A percentile compares a stretch with the other conserved stretches of the same genome.
These are phyloP conservation scores for Echinarachnius parma DNA, from an alignment of 53 echinoderm and acorn worm species.

Conservation along the genomic window DNA sequence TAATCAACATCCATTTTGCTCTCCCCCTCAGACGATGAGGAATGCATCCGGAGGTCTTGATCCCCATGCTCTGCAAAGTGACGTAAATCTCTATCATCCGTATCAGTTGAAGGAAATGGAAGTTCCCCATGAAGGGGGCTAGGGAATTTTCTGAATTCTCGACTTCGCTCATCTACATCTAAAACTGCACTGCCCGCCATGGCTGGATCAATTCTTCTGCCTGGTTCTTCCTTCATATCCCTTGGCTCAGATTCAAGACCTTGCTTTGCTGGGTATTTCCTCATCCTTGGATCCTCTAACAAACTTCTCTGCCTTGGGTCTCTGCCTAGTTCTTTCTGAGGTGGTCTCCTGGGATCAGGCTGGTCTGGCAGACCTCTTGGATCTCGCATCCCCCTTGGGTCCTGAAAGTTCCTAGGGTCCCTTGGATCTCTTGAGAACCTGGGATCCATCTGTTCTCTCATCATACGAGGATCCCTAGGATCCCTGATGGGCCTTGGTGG, in stretches of 20 bases:
- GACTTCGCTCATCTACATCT: conserved; percentile 44
- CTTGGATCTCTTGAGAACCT: conserved; percentile 29
- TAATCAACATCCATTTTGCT: conserved; percentile 63
- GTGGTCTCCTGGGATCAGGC: background rate
- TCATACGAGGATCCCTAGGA: conserved; percentile 3
- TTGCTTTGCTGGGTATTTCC: conserved; percentile 6
- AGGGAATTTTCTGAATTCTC: background rate
- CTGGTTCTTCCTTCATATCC: background rate
- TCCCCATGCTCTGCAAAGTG: conserved; percentile 28
- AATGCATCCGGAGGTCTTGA: conserved; percentile 7
- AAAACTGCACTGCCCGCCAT: background rate
- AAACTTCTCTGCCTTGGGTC: conserved; percentile 36
- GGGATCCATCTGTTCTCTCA: background rate
- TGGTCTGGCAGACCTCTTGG: conserved; percentile 9
- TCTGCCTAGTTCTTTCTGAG: background rate
- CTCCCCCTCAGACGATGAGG: background rate
- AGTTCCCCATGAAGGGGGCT: conserved; percentile 18
- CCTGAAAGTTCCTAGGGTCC: conserved; percentile 1
- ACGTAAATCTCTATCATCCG: conserved; percentile 13
- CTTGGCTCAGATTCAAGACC: conserved; percentile 14
- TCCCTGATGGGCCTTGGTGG: background rate
- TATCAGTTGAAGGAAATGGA: conserved; percentile 24
- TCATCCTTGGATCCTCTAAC: conserved; percentile 31
- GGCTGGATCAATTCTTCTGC: background rate
- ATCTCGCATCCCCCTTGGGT: conserved; percentile 8